Evolutionary conservation across 2,888 invertebrate genomes (phyloP).

Genomic region (Diadromus collaris): DNA sequence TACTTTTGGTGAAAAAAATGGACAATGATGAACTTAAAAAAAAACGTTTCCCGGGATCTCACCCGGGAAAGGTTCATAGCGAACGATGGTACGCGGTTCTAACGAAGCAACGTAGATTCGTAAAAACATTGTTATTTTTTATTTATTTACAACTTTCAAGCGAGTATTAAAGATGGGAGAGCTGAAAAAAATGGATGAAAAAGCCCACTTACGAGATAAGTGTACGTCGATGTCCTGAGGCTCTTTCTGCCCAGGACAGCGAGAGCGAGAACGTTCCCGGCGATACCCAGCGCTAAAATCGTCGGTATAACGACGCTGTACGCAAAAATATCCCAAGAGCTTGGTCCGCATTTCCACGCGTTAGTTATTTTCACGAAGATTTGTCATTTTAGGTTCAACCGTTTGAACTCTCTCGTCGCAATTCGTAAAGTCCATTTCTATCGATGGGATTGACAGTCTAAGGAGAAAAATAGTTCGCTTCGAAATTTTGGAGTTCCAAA

Average conservation of each 20-base stretch:
- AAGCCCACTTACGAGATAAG: constrained; percentile 75
- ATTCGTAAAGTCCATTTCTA: constrained; percentile 14
- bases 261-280: constrained; percentile 74
- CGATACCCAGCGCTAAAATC: constrained; percentile 75
- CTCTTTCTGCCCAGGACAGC: constrained; percentile 72
- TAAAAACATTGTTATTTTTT: not conserved
- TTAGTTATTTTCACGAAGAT: constrained; percentile 51
- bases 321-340: constrained; percentile 67
- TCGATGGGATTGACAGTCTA: not conserved
- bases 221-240: constrained; percentile 75
- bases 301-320: constrained; percentile 77
- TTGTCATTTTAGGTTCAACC: constrained; percentile 24
- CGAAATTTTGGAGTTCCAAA: not conserved
- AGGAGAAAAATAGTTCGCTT: not conserved
- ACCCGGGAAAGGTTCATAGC: not conserved
- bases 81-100: not conserved
- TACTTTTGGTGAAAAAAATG: too few species aligned
- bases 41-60: not conserved
- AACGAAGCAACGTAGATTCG: not conserved
- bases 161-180: not conserved
- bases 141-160: not conserved
- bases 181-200: not conserved
- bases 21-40: not conserved
- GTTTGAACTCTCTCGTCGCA: not conserved
- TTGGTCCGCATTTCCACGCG: constrained; percentile 61